Base-by-base conservation (phyloP, 2,113 vertebrate species). In the Mungos mungo region DNA sequence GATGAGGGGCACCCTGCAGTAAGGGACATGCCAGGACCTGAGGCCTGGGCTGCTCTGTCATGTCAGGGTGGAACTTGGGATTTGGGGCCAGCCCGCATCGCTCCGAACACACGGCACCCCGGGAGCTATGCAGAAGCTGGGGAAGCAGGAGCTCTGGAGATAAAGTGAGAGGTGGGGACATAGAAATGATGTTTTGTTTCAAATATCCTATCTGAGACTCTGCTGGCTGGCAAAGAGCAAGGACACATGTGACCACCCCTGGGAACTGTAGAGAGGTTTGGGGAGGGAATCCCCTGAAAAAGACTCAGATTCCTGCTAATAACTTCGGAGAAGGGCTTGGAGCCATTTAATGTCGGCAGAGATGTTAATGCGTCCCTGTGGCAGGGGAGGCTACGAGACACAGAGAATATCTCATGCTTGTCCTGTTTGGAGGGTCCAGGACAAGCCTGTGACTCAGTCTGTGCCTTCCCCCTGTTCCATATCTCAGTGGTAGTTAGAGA, bases 401-500 rank as follows among this genome's bases (percentile, higher is more conserved):
- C 11, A 52, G 77, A 89, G 0, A 5, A 52, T 16, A 60, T 33
- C 68, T 27, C 7, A 8, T 15, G 19, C n/a, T 90, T 80, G 1
- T 87, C 87, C 95, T 80, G 54, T 95, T 27, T 85, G 96, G 23
- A 79, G 38, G 66, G 23, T 5, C 63, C 3, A 1, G 38, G 66
- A 68, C 45, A 50, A 81, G 47, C 60, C 57, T 35, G 88, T 52
- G 57, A 96, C 88, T 86, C 72, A 21, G 35, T 52, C 82, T 93
- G 57, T 10, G 18, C 47, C 65, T 95, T 27, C 68, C 87, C 27
- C 57, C 68, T 19, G 76, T 23, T 68, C 77, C 27, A 29, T 63
- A 89, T 60, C 57, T 97, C 96, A 94, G 92, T 2, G 54, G 80
- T 89, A 98, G 97, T 96, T 95, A 97, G 85, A 23, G 94, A 98